Evolutionary conservation across 92 coral and sea anemone genomes (phyloP).

Genomic region (Phenganax stokvisi): DNA sequence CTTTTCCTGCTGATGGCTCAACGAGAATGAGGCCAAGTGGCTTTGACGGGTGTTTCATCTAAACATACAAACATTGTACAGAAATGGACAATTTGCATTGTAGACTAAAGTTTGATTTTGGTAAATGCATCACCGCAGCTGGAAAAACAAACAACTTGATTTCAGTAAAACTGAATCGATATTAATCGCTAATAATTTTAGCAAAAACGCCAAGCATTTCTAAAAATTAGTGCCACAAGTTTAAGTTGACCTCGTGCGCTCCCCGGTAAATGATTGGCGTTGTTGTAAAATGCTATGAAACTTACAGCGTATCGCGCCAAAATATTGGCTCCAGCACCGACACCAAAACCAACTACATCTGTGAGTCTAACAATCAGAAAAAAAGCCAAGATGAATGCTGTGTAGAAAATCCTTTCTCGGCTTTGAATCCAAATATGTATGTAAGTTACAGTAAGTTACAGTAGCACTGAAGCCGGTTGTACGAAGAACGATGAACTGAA

Average conservation of each 20-base stretch:
- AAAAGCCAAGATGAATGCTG: background rate
- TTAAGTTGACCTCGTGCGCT: background rate
- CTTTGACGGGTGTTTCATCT: constrained; percentile 80
- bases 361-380: constrained; percentile 39
- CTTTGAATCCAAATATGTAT: too few relatives aligned
- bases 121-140: too few relatives aligned
- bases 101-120: too few relatives aligned
- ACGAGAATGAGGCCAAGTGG: constrained; percentile 81
- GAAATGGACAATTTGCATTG: too few relatives aligned
- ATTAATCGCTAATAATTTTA: background rate
- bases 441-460: too few relatives aligned
- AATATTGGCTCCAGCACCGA: constrained; percentile 95
- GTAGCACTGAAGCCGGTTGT: too few relatives aligned
- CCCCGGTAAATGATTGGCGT: background rate
- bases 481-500: too few relatives aligned
- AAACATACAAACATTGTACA: background rate
- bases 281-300: background rate
- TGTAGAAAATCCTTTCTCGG: too few relatives aligned
- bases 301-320: constrained; percentile 89
- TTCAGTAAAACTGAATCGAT: too few relatives aligned
- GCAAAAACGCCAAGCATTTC: too few relatives aligned
- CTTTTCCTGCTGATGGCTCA: constrained; percentile 78
- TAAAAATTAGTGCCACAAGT: too few relatives aligned
- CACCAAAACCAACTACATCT: constrained; percentile 83
- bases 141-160: too few relatives aligned